These are phyloP conservation scores for Trinorchestia longiramus DNA, from an alignment of 1,140 invertebrate species.

Conservation along the genomic window DNA sequence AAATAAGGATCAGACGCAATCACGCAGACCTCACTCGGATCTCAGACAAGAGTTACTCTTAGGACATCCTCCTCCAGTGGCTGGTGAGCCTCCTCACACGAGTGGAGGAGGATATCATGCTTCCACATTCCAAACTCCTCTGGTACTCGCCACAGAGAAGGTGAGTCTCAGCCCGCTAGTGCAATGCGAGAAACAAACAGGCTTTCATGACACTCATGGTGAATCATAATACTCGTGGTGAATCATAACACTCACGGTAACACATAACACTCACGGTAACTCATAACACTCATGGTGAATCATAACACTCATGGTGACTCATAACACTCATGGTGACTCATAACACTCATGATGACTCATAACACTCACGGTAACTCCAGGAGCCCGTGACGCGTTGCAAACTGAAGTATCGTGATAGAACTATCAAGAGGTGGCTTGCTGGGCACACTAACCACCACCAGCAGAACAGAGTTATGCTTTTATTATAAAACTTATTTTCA, in stretches of 20 bases:
- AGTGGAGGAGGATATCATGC: background rate
- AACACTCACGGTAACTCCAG: no score
- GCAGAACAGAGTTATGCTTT: no score
- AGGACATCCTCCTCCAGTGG: background rate
- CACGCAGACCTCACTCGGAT: background rate
- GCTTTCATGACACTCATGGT: background rate
- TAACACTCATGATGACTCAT: no score
- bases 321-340: no score
- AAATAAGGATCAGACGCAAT: background rate
- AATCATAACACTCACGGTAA: background rate
- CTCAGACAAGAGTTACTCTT: background rate
- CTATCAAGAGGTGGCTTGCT: no score
- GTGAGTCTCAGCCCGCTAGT: background rate
- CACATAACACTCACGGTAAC: no score
- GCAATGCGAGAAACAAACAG: background rate
- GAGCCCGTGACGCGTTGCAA: no score
- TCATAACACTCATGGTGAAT: no score
- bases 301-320: no score
- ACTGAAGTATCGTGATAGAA: no score
- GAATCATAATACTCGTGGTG: background rate
- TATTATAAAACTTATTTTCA: no score
- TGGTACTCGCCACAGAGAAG: background rate
- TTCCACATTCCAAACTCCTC: background rate
- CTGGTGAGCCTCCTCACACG: background rate
- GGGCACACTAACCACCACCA: no score